Conservation (phyloP, 2,113 vertebrate species). For the Calypte anna region DNA sequence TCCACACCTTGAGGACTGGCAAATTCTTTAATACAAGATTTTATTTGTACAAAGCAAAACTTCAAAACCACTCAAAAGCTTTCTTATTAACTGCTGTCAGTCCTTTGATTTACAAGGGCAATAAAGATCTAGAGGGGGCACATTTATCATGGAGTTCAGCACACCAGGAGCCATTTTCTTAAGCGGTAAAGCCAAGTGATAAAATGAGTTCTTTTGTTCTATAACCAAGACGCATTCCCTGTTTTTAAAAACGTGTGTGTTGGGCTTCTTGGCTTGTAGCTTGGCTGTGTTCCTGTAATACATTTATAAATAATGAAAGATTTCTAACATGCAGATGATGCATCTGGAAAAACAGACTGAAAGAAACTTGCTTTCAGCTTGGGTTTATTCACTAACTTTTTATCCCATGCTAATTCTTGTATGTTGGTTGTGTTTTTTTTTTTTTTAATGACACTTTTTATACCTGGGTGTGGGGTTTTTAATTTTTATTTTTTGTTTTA, state of each 20-base stretch:
- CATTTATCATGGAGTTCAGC: conserved; percentile 85
- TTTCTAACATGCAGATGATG: conserved; percentile 50
- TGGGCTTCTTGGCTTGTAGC: conserved; percentile 63
- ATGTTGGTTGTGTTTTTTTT: neutral
- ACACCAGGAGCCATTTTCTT: conserved; percentile 85
- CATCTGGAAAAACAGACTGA: conserved; percentile 56
- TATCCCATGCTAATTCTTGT: conserved; percentile 10
- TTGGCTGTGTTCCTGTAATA: conserved; percentile 44
- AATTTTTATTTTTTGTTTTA: neutral
- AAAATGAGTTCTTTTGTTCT: conserved; percentile 86
- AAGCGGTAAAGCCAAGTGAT: conserved; percentile 82
- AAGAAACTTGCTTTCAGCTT: neutral
- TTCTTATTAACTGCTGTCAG: conserved; percentile 88
- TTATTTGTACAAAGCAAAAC: conserved; percentile 87
- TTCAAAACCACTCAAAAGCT: conserved; percentile 87
- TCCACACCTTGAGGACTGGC: conserved; percentile 82
- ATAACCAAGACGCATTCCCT: conserved; percentile 78
- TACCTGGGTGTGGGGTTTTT: neutral
- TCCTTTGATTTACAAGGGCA: conserved; percentile 86
- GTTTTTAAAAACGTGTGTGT: conserved; percentile 56
- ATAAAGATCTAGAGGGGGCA: conserved; percentile 85
- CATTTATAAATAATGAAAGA: conserved; percentile 67
- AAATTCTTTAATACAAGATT: conserved; percentile 85
- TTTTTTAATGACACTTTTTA: neutral
- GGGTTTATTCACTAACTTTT: neutral